Base-by-base conservation (phyloP, 2,113 vertebrate species). In the Paratilapia polleni region DNA sequence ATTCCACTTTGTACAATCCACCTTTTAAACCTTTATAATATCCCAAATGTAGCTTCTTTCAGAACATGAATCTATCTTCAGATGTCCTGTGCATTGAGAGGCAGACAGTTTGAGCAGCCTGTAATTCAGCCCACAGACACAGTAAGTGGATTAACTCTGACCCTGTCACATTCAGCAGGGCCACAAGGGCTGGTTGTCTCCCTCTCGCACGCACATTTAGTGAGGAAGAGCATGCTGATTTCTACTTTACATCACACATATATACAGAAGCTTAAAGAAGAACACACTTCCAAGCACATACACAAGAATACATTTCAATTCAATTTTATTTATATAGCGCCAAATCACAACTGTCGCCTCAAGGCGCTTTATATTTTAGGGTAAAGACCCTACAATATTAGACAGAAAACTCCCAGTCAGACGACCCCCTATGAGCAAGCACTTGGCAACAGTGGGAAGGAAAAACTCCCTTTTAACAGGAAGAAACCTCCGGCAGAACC, bases 101-200 rank as follows among this genome's bases (percentile, higher is more conserved):
- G 49, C 59, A 10, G 59, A 60, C 66, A 77, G 59, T 36, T 64
- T 3, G n/a, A 28, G 79, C 61, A 49, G 68, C 47, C 77, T 77
- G 61, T 70, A 60, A 75, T 82, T 86, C 81, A 82, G 78, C 38
- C 24, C 31, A 78, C 73, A 87, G 83, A 82, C 61, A 9, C 22
- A 26, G 28, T 89, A 89, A 90, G 81, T 81, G 87, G 91, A 89
- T 91, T 91, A 91, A 81, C 83, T 77, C 17, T 80, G 84, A 70
- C 24, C 64, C 49, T 4, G 41, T 52, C 19, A 22, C 20, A 49
- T 75, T 64, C 19, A 38, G 31, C 74, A 36, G 14, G 34, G 47
- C 68, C 81, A 49, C n/a, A 41, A 34, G 19, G 66, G 31, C 52
- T 22, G 61, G 7, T 26, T 2, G 5, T 74, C 58, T 14, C 61